Conservation (phyloP, 2,888 invertebrate genomes). For the Dugesia japonica region DNA sequence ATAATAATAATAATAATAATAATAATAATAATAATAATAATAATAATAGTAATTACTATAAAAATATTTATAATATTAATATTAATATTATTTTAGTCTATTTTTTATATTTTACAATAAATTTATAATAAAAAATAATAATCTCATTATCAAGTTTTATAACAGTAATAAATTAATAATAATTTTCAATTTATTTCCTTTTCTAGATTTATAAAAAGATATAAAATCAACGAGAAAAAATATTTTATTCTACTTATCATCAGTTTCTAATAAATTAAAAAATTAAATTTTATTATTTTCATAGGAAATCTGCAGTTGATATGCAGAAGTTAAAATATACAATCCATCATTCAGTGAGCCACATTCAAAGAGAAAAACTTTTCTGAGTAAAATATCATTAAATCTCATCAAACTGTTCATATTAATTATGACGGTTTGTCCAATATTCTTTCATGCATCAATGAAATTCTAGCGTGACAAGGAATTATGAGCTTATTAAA, state of each 20-base stretch:
- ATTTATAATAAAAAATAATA: too few relatives aligned
- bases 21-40: too few relatives aligned
- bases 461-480: neutral
- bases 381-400: slow-evolving; percentile 11
- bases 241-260: neutral
- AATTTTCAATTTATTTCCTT: neutral
- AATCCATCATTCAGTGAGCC: neutral
- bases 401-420: neutral
- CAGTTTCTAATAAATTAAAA: neutral
- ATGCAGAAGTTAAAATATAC: neutral
- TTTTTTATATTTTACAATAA: too few relatives aligned
- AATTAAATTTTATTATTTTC: neutral
- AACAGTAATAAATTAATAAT: too few relatives aligned
- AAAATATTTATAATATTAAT: too few relatives aligned
- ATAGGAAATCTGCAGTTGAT: neutral
- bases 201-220: neutral
- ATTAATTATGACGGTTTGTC: neutral
- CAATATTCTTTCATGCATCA: neutral
- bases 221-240: neutral
- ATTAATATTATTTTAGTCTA: too few relatives aligned
- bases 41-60: too few relatives aligned
- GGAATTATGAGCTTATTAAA: slow-evolving; percentile 20
- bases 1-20: too few relatives aligned
- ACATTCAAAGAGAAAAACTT: neutral
- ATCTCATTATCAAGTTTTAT: too few relatives aligned